Evolutionary conservation across 2,797 vertebrate genomes (phyloP).

Genomic region (Lutjanus argentimaculatus): DNA sequence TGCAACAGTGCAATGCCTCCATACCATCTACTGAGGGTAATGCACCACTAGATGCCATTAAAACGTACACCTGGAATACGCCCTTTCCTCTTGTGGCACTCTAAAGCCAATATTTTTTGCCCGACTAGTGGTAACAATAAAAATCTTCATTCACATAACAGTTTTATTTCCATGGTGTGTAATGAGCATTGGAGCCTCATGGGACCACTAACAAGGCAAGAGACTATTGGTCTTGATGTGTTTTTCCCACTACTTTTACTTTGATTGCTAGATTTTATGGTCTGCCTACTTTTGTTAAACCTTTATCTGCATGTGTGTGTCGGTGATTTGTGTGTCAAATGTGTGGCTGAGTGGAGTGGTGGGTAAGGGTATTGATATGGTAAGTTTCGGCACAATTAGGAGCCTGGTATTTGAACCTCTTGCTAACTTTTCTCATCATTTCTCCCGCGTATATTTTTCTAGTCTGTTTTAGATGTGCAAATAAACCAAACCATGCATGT

Average conservation of each 20-base stretch:
- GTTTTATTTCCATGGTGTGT: slow-evolving; percentile 27
- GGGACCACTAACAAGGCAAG: slow-evolving; percentile 40
- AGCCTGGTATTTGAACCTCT: background rate
- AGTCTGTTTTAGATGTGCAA: slow-evolving; percentile 24
- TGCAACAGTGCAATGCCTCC: too few relatives aligned
- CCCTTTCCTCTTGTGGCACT: slow-evolving; percentile 19
- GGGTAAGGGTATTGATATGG: slow-evolving; percentile 16
- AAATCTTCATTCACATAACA: slow-evolving; percentile 38
- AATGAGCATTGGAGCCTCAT: slow-evolving; percentile 42
- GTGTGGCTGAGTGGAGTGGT: background rate
- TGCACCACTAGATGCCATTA: too few relatives aligned
- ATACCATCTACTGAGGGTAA: too few relatives aligned
- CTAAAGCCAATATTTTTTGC: background rate
- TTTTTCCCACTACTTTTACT: slow-evolving; percentile 22
- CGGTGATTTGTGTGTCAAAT: background rate
- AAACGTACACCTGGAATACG: background rate
- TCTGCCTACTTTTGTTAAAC: slow-evolving; percentile 42
- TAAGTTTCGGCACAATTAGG: slow-evolving; percentile 11
- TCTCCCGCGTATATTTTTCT: background rate
- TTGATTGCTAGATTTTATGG: slow-evolving; percentile 51
- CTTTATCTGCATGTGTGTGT: slow-evolving; percentile 20
- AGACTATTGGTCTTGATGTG: slow-evolving; percentile 13
- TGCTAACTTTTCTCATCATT: slow-evolving; percentile 11
- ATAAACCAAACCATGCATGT: slow-evolving; percentile 7
- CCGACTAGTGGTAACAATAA: slow-evolving; percentile 19